Evolutionary conservation across 2,888 invertebrate genomes (phyloP).

Genomic region (Drosophila lacicola): DNA sequence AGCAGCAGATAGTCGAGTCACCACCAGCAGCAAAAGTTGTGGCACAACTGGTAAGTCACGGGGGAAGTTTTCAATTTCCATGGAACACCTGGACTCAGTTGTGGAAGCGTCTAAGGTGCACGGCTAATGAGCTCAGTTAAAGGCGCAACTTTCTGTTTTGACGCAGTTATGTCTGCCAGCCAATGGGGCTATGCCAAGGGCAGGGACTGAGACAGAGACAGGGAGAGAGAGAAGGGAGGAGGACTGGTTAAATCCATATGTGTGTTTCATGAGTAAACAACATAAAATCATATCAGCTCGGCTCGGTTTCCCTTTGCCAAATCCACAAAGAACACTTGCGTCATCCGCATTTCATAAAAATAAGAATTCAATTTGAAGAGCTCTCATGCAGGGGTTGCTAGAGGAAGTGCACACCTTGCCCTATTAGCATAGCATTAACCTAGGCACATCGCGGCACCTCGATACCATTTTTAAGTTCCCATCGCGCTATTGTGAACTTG

Average conservation of each 20-base stretch:
- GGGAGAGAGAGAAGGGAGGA: not conserved
- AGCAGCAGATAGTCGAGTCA: slow-evolving; percentile 40
- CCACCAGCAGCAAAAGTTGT: slow-evolving; percentile 22
- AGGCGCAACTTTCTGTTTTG: slow-evolving; percentile 68
- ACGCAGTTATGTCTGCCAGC: slow-evolving; percentile 70
- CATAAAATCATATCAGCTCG: slow-evolving; percentile 56
- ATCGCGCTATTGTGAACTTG: slow-evolving; percentile 55
- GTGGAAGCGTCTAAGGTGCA: slow-evolving; percentile 68
- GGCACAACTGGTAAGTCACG: slow-evolving; percentile 57
- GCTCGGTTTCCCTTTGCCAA: slow-evolving; percentile 35
- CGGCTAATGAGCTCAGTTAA: slow-evolving; percentile 50
- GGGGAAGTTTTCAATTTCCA: slow-evolving; percentile 73
- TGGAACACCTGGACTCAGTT: slow-evolving; percentile 72
- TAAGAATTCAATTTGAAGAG: slow-evolving; percentile 27
- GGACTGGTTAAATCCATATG: slow-evolving; percentile 11
- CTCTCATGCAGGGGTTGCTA: slow-evolving; percentile 51
- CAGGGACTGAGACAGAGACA: not conserved
- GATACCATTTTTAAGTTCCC: slow-evolving; percentile 40
- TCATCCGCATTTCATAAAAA: slow-evolving; percentile 55
- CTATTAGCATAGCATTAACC: slow-evolving; percentile 75
- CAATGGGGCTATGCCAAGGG: slow-evolving; percentile 7
- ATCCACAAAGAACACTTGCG: slow-evolving; percentile 65
- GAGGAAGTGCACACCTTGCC: slow-evolving; percentile 74
- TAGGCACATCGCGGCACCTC: slow-evolving; percentile 13
- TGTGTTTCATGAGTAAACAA: slow-evolving; percentile 56